Evolutionary conservation across 2,888 invertebrate species (phyloP), one percentile per base, ranked within the genome.

Genomic region (Scaeva pyrastri): DNA sequence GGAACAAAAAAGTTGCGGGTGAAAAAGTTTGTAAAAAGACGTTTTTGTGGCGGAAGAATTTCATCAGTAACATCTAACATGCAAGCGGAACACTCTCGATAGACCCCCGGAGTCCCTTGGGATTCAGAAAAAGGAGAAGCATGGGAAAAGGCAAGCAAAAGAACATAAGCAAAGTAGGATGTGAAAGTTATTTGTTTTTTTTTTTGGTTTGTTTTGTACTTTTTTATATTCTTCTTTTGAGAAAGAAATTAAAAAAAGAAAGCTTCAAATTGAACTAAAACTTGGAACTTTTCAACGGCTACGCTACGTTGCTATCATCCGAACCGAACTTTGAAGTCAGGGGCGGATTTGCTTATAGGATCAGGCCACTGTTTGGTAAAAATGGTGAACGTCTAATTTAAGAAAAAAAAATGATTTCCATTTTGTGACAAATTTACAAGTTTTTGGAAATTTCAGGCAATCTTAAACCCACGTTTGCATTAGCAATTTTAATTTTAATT

Each of bases 181-280:
- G 91, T 89, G 89, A 89, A 91, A 91, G 91, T 91, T 81, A 72
- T 72, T 85, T 79, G 23, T 52, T n/a, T 23, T 52, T 52, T 52
- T 52, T 52, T 50, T 52, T 48, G 12, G 11, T 55, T 80, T 70
- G 70, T 68, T 76, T 68, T 39, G n/a, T 31, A 11, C 26, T 52
- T n/a, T 68, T 48, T 31, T 31, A 31, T 31, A 8, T 31, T 73
- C 19, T 74, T 21, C 39, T 68, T 48, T 62, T 70, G 11, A 4
- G 8, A 12, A 75, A 75, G 64, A 52, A 58, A 62, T 5, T 55
- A 55, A 43, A 62, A 7, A 21, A 41, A 58, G 11, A 68, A 78
- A 84, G n/a, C 74, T 80, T 71, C 64, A 84, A 76, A 84, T 74
- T 84, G 64, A 71, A 71, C 68, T 43, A 66, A 36, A 50, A 62